Conservation (phyloP, 1,140 invertebrate genomes). For the Panonychus citri region DNA sequence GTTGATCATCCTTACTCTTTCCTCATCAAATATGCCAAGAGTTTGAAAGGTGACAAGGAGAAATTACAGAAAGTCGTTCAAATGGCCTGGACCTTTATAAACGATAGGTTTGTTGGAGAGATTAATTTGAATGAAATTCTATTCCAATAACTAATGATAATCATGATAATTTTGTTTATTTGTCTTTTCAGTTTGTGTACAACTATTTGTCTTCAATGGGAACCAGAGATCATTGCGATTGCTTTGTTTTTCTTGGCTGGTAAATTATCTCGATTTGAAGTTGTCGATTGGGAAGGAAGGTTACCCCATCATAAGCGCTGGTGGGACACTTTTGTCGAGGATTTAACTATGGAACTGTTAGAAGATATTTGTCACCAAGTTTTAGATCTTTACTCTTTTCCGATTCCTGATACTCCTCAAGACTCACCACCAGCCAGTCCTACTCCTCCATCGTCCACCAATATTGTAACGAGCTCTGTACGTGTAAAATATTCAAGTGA, state of each 20-base stretch:
- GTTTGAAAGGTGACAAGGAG: slow-evolving; percentile 70
- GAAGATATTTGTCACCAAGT: slow-evolving; percentile 97
- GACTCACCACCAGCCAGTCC: slow-evolving; percentile 2
- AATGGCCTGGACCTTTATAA: slow-evolving; percentile 99
- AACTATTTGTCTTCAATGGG: slow-evolving; percentile 89
- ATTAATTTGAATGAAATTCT: neutral
- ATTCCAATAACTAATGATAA: slow-evolving; percentile 3
- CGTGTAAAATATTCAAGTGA: too few relatives aligned
- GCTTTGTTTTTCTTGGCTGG: slow-evolving; percentile 86
- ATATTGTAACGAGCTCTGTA: too few relatives aligned
- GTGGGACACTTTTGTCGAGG: slow-evolving; percentile 96
- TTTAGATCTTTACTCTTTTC: slow-evolving; percentile 45
- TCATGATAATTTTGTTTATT: slow-evolving; percentile 2
- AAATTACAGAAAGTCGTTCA: slow-evolving; percentile 92
- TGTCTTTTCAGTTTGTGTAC: slow-evolving; percentile 54
- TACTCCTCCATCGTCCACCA: neutral
- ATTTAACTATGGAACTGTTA: slow-evolving; percentile 77
- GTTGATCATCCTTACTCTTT: slow-evolving; percentile 93
- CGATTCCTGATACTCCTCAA: slow-evolving; percentile 12
- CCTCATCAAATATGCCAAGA: slow-evolving; percentile 88
- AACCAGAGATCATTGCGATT: slow-evolving; percentile 95
- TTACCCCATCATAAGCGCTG: slow-evolving; percentile 57
- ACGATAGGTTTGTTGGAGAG: slow-evolving; percentile 69
- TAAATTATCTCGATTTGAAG: slow-evolving; percentile 86
- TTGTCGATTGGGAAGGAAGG: slow-evolving; percentile 68